Conservation (phyloP, 2,888 invertebrate genomes). For the Lordiphosa andalusiaca region DNA sequence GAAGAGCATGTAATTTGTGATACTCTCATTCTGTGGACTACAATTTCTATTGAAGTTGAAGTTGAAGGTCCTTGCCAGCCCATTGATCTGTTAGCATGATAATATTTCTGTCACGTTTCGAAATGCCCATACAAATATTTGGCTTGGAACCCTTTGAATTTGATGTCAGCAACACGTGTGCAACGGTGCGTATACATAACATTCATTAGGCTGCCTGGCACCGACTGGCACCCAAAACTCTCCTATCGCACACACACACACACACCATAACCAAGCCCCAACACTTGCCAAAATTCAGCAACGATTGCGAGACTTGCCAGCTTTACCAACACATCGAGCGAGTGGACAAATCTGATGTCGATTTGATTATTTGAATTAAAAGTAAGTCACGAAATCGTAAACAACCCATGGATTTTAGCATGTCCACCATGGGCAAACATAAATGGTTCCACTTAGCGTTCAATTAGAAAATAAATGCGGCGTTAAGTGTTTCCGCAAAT, state of each 20-base stretch:
- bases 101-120: slow-evolving; percentile 27
- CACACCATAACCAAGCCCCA: slow-evolving; percentile 26
- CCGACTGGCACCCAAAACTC: slow-evolving; percentile 18
- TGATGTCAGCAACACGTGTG: slow-evolving; percentile 18
- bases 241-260: slow-evolving; percentile 3
- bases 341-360: slow-evolving; percentile 55
- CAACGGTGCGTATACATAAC: slow-evolving; percentile 9
- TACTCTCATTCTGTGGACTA: too few relatives aligned
- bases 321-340: slow-evolving; percentile 24
- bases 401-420: slow-evolving; percentile 55
- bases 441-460: slow-evolving; percentile 57
- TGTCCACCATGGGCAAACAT: slow-evolving; percentile 32
- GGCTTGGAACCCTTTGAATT: slow-evolving; percentile 8
- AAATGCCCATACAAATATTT: slow-evolving; percentile 1
- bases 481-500: slow-evolving; percentile 56
- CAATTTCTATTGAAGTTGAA: background rate
- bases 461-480: slow-evolving; percentile 67
- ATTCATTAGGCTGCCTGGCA: slow-evolving; percentile 25
- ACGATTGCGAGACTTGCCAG: slow-evolving; percentile 17
- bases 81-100: slow-evolving; percentile 2
- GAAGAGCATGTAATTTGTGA: too few relatives aligned
- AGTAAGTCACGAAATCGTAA: slow-evolving; percentile 68
- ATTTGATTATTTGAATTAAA: slow-evolving; percentile 64
- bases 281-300: slow-evolving; percentile 40
- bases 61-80: background rate